Evolutionary conservation across 2,888 invertebrate genomes (phyloP).

Genomic region (Ennomos quercinarius): DNA sequence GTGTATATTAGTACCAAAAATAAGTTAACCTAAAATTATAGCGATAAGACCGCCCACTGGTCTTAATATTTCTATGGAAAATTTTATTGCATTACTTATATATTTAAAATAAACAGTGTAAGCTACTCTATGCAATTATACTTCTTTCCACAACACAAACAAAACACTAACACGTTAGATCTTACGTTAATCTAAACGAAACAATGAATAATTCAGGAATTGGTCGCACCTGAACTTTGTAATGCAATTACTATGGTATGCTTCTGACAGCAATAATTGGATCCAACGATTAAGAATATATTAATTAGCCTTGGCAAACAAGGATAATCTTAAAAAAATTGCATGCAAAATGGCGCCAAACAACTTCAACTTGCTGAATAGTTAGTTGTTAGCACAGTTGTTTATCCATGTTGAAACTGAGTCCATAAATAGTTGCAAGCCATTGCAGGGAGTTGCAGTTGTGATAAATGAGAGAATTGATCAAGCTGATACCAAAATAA

Average conservation of each 20-base stretch:
- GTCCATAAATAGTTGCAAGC: constrained; percentile 13
- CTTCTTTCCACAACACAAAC: constrained; percentile 38
- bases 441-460: neutral
- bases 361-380: constrained; percentile 16
- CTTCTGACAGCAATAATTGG: constrained; percentile 49
- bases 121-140: too few species aligned
- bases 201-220: constrained; percentile 69
- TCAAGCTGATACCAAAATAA: constrained; percentile 1
- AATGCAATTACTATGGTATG: constrained; percentile 58
- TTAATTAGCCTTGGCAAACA: too few species aligned
- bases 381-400: constrained; percentile 14
- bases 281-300: neutral
- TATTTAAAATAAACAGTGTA: too few species aligned
- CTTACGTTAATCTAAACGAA: constrained; percentile 62
- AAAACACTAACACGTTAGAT: constrained; percentile 50
- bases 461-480: constrained; percentile 6
- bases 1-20: too few species aligned
- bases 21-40: too few species aligned
- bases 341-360: too few species aligned
- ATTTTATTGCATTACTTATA: too few species aligned
- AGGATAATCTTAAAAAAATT: too few species aligned
- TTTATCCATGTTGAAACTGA: constrained; percentile 29
- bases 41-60: too few species aligned
- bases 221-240: constrained; percentile 66
- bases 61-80: too few species aligned